A percentile compares a stretch with the other conserved stretches of the same genome.
Evolutionary conservation across 2,888 invertebrate species (phyloP).

Genomic region (Halictus ligatus): DNA sequence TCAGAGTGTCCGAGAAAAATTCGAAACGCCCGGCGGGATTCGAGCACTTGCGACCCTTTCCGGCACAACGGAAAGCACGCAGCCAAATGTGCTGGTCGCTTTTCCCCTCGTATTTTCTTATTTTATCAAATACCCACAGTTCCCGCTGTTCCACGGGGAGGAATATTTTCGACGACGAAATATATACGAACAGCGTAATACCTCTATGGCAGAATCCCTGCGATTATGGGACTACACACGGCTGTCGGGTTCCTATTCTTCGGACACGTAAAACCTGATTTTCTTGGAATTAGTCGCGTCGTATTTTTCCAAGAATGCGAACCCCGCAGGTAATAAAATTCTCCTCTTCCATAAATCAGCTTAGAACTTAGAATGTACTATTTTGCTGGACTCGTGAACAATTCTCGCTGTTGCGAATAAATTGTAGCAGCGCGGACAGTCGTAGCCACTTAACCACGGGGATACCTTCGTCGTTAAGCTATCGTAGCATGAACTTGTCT

Average conservation of each 20-base stretch:
- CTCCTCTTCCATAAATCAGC: not conserved
- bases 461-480: too few relatives aligned
- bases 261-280: not conserved
- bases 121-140: conserved; percentile 12
- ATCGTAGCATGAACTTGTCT: too few relatives aligned
- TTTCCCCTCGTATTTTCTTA: conserved; percentile 3
- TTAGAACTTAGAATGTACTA: not conserved
- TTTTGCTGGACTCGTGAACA: not conserved
- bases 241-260: not conserved
- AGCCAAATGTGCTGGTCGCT: not conserved
- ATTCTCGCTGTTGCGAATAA: not conserved
- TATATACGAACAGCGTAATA: not conserved
- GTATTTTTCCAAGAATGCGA: not conserved
- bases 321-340: not conserved
- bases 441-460: too few relatives aligned
- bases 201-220: not conserved
- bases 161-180: not conserved
- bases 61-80: not conserved
- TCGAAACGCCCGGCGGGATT: conserved; percentile 2
- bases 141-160: not conserved
- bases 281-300: not conserved
- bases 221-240: not conserved
- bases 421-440: too few relatives aligned
- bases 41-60: conserved; percentile 2
- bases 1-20: conserved; percentile 9